Conservation (phyloP, 2,113 vertebrate species). For the Channa argus region DNA sequence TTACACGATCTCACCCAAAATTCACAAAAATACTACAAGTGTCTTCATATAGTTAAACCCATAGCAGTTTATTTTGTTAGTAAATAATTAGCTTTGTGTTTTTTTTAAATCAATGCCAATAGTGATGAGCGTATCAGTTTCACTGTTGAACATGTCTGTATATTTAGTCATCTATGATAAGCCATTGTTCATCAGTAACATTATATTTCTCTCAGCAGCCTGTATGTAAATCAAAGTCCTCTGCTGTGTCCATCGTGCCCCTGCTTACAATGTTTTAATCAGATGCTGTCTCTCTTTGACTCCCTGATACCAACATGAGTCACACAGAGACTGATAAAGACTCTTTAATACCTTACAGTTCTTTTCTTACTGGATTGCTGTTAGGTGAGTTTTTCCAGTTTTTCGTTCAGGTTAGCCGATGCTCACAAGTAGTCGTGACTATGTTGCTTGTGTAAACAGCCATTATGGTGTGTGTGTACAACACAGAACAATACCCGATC, state of each 20-base stretch:
- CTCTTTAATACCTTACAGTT: conserved; percentile 42
- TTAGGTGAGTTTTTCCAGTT: conserved; percentile 82
- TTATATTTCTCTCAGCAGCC: conserved; percentile 1
- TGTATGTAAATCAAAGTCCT: conserved; percentile 38
- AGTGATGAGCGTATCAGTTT: background rate
- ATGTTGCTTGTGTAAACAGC: conserved; percentile 79
- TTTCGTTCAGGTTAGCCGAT: conserved; percentile 64
- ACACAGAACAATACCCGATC: conserved; percentile 20
- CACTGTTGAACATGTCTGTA: background rate
- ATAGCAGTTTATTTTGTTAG: too few species aligned
- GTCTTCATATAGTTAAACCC: background rate
- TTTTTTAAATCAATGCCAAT: background rate
- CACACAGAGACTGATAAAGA: conserved; percentile 22
- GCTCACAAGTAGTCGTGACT: conserved; percentile 63
- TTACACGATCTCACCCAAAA: background rate
- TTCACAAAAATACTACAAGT: background rate
- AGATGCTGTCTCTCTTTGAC: conserved; percentile 1
- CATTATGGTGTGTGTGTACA: conserved; percentile 16
- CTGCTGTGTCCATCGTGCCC: too few species aligned
- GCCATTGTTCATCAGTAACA: conserved; percentile 32
- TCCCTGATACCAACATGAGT: background rate
- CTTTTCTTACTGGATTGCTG: conserved; percentile 76
- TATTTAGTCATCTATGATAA: conserved; percentile 25
- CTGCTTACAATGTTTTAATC: conserved; percentile 1
- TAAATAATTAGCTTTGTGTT: background rate